Conservation (phyloP, 2,888 invertebrate genomes). For the Acleris emargana region DNA sequence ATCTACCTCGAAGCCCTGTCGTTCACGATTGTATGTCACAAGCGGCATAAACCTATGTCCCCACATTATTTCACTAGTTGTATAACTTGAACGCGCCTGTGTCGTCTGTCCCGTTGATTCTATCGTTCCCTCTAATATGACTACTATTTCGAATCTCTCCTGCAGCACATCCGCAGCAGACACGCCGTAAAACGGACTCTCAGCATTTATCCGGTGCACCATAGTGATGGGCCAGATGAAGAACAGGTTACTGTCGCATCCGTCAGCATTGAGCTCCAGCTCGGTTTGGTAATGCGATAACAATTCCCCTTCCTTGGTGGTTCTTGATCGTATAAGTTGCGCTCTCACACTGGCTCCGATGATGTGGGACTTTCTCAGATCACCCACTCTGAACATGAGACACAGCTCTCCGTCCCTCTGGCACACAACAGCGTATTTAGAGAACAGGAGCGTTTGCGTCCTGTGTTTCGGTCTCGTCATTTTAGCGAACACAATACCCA, state of each 20-base stretch:
- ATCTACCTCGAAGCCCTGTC: conserved; percentile 90
- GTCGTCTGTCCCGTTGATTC: conserved; percentile 92
- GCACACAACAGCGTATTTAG: conserved; percentile 92
- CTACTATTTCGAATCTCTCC: conserved; percentile 92
- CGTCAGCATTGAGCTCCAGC: conserved; percentile 87
- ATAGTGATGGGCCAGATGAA: conserved; percentile 97
- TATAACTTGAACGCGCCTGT: conserved; percentile 90
- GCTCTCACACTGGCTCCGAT: conserved; percentile 94
- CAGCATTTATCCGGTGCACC: conserved; percentile 92
- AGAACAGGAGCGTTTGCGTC: conserved; percentile 95
- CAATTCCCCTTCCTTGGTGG: conserved; percentile 93
- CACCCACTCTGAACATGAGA: conserved; percentile 94
- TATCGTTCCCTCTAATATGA: conserved; percentile 91
- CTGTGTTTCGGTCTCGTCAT: conserved; percentile 95
- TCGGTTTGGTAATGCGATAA: conserved; percentile 92
- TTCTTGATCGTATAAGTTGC: conserved; percentile 90
- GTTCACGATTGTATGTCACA: conserved; percentile 89
- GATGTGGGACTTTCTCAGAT: conserved; percentile 95
- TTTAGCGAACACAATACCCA: conserved; percentile 95
- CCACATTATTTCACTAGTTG: conserved; percentile 91
- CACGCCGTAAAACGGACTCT: conserved; percentile 93
- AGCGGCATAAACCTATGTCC: conserved; percentile 90
- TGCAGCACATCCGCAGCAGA: conserved; percentile 92
- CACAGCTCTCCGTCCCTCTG: conserved; percentile 92
- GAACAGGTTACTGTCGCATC: conserved; percentile 92